Evolutionary conservation across 2,113 vertebrate species (phyloP), one percentile per base, ranked within the genome.

Genomic region (Oreocharis arfaki): DNA sequence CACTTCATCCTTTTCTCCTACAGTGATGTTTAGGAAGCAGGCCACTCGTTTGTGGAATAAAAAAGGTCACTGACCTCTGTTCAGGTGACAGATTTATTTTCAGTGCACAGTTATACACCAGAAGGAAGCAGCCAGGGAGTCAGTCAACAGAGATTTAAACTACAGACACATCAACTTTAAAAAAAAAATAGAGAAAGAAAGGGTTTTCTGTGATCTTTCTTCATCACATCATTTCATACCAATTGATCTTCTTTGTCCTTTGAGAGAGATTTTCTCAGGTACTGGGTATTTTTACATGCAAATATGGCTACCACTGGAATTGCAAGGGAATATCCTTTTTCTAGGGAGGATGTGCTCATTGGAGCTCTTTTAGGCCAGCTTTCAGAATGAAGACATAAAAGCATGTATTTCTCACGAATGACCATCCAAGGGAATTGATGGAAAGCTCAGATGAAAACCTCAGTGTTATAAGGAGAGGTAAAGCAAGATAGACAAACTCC

Each of bases 161-260:
- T 12, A 77, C 42, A 84, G 35, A 27, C 28, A 46, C 10, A 44
- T 53, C 11, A 49, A 19, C 1, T 89, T 89, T 0, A 8, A 28
- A 35, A 30, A 44, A 53, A 21, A 32, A 21, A 37, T 6, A 42
- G 8, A 37, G 35, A 9, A 32, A 69, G 37, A 60, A 50, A 26
- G 14, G 1, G 6, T 8, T 63, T 50, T 75, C 53, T 78, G 50
- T 56, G 20, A 44, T 56, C 24, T 74, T 93, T 56, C 0, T 0
- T 93, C 24, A 77, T 70, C 32, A 46, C 16, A 67, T 67, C 1
- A 2, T 71, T 85, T 92, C 26, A 59, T 73, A 28, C 9, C 80
- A 61, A n/a, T 41, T 65, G 5, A 33, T 93, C 85, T 83, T 86
- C 32, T 59, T 47, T 59, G 6, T 35, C 7, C 16, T 84, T 80